These are phyloP conservation scores for Sylvilagus floridanus DNA, from an alignment of 2,797 vertebrate genomes.

Conservation along the genomic window DNA sequence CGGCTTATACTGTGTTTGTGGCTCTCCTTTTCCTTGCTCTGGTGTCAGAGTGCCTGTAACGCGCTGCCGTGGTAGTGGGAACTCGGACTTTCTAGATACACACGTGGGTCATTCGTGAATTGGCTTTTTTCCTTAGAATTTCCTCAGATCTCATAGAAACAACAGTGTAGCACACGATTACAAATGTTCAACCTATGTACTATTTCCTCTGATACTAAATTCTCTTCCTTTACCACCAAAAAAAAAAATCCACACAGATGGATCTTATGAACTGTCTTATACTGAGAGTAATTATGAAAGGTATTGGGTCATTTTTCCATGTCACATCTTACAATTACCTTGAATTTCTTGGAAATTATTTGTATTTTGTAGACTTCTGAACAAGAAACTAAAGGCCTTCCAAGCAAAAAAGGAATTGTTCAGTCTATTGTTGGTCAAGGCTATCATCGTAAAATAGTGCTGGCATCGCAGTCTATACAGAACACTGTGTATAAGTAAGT, in stretches of 20 bases:
- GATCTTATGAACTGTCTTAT: background rate
- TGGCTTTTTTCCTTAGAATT: background rate
- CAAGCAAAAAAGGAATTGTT: conserved; percentile 99
- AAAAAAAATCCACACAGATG: background rate
- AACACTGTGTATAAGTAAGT: conserved; percentile 97
- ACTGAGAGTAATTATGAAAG: conserved; percentile 7
- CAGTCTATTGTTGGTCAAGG: conserved; percentile 98
- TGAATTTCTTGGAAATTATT: conserved; percentile 52
- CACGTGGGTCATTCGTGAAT: background rate
- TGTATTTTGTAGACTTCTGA: conserved; percentile 92
- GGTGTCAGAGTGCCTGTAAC: background rate
- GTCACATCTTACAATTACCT: background rate
- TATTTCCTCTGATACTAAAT: background rate
- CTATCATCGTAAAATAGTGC: conserved; percentile 98
- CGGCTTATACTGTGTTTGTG: background rate
- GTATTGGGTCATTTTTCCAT: conserved; percentile 14
- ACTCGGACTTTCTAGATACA: background rate
- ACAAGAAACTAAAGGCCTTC: conserved; percentile 98
- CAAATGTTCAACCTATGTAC: background rate
- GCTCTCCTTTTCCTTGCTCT: background rate
- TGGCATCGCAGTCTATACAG: conserved; percentile 98
- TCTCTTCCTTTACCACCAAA: background rate
- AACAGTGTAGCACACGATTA: background rate
- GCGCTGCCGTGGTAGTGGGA: background rate
- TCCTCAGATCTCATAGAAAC: background rate